A percentile compares a stretch with the other conserved stretches of the same genome.
Evolutionary conservation across 2,797 vertebrate species (phyloP).

Genomic region (Gymnodraco acuticeps): DNA sequence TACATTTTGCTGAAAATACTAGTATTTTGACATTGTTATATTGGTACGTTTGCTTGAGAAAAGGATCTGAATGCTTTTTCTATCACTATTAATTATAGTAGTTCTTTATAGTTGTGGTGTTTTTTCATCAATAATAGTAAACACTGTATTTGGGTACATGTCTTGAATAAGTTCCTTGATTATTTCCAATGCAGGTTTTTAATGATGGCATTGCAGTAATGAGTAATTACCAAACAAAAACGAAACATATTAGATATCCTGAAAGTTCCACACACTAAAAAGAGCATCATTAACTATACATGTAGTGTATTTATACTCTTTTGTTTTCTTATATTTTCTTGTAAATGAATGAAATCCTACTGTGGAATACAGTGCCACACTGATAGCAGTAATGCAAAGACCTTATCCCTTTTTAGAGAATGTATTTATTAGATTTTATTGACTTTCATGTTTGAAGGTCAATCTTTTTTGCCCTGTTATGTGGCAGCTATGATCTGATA

Average conservation of each 20-base stretch:
- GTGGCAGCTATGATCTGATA: conserved; percentile 10
- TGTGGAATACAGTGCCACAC: not conserved
- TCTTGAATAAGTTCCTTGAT: not conserved
- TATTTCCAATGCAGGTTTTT: not conserved
- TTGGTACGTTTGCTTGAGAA: not conserved
- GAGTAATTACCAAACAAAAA: not conserved
- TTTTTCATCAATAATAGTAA: not conserved
- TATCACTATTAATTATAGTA: not conserved
- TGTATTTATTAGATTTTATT: conserved; percentile 5
- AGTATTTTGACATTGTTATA: not conserved
- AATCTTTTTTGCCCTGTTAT: not conserved
- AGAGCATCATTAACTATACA: not conserved
- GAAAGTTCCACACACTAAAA: not conserved
- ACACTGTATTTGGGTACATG: not conserved
- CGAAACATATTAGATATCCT: not conserved
- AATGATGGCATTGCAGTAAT: not conserved
- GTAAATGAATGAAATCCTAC: not conserved
- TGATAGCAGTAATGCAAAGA: not conserved
- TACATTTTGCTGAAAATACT: not conserved
- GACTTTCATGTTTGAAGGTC: conserved; percentile 12
- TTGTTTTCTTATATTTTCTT: not conserved
- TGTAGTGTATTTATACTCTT: not conserved
- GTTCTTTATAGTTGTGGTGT: not conserved
- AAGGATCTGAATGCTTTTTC: not conserved
- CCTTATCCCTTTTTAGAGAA: not conserved